Evolutionary conservation across 2,797 vertebrate genomes (phyloP).

Genomic region (Propithecus perrieri): DNA sequence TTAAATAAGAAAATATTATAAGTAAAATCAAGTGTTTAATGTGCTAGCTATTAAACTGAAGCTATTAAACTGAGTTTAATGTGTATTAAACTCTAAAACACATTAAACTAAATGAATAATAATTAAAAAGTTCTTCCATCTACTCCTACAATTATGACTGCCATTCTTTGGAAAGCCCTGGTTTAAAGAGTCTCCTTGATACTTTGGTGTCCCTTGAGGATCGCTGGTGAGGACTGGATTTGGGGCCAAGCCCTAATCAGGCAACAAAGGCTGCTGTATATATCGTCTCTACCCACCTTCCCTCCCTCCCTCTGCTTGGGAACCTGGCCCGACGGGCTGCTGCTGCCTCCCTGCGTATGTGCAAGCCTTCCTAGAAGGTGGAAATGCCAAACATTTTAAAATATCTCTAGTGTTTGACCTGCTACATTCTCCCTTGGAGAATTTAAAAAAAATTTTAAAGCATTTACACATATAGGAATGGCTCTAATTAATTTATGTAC

Average conservation of each 20-base stretch:
- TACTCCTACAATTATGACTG: not conserved
- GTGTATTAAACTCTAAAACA: not conserved
- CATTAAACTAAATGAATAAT: not conserved
- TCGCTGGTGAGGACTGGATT: not conserved
- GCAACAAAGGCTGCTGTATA: not conserved
- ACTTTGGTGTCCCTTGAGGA: not conserved
- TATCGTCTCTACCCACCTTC: fast-evolving
- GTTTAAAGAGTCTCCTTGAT: not conserved
- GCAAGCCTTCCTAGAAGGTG: not conserved
- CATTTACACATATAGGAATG: conserved; percentile 5
- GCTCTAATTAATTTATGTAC: conserved; percentile 21
- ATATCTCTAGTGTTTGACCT: not conserved
- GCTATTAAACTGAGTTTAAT: too few species aligned
- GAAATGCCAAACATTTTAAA: not conserved
- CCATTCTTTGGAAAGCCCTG: not conserved
- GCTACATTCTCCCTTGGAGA: not conserved
- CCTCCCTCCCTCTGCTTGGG: not conserved
- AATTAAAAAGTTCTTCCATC: not conserved
- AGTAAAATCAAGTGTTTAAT: not conserved
- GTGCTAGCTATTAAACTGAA: not conserved
- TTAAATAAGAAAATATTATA: not conserved
- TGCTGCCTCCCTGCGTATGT: not conserved
- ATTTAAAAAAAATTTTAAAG: not conserved
- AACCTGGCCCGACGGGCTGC: not conserved
- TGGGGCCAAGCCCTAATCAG: fast-evolving